Evolutionary conservation across 2,113 vertebrate species (phyloP), one percentile per base, ranked within the genome.

Genomic region (Saccopteryx bilineata): DNA sequence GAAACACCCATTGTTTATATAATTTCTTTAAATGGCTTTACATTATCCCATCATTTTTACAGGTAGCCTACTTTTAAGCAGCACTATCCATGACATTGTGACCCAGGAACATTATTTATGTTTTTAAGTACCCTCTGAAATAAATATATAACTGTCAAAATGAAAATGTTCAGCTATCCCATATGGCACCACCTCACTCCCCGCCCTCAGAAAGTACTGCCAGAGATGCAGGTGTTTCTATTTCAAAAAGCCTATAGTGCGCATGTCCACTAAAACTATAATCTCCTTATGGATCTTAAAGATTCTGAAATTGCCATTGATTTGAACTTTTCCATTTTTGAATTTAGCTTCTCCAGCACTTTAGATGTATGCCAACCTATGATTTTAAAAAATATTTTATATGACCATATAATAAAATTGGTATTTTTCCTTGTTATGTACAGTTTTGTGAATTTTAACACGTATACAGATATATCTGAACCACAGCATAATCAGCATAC

Each of bases 331-430:
- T 56, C 50, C 18, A 48, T 24, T 17, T 75, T 21, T 14, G 60
- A 93, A 14, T 75, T 84, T 23, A 78, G 46, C 31, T 94, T 92
- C 39, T 83, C 12, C 76, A 54, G 33, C 19, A 85, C n/a, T n/a
- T 88, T 88, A 71, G 7, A 48, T 24, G 75, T 72, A 74, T 0
- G 19, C 33, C 39, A 75, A 54, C 9, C 17, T 52, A 48, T 0
- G 10, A 63, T 14, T 39, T 21, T 12, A 48, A 71, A 76, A 76
- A 52, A 23, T 50, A 80, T 66, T 82, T 60, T 52, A 33, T 87
- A 33, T 26, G 4, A 31, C 1, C 21, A 72, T 26, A 63, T 15
- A 21, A 69, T 26, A 17, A 58, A 86, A 31, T 11, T 39, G 33
- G 23, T 17, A 60, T 58, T 24, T 65, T 26, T 92, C 14, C 39